Evolutionary conservation across 2,113 vertebrate genomes (phyloP).

Genomic region (Aramus guarauna): DNA sequence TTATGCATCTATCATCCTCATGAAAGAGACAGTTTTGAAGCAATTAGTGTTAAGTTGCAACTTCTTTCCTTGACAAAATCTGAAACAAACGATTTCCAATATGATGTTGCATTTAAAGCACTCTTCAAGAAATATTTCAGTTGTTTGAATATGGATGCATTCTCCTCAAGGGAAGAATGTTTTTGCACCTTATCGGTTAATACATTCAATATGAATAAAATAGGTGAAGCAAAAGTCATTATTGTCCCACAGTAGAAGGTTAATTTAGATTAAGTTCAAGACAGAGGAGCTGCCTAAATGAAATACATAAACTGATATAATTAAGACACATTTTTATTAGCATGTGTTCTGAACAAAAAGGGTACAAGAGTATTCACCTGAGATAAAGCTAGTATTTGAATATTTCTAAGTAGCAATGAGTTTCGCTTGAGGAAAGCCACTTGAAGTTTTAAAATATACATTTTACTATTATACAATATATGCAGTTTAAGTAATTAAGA

Average conservation of each 20-base stretch:
- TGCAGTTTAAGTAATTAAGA: constrained; percentile 76
- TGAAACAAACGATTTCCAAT: constrained; percentile 17
- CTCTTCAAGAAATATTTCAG: constrained; percentile 43
- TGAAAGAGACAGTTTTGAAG: constrained; percentile 33
- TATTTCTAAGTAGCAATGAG: constrained; percentile 76
- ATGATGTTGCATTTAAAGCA: constrained; percentile 49
- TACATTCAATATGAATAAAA: constrained; percentile 83
- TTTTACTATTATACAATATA: constrained; percentile 78
- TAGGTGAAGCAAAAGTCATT: constrained; percentile 63
- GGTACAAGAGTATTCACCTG: constrained; percentile 79
- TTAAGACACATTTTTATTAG: constrained; percentile 60
- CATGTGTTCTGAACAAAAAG: constrained; percentile 65
- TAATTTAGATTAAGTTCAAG: constrained; percentile 43
- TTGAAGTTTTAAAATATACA: constrained; percentile 78
- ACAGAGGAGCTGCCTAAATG: constrained; percentile 54
- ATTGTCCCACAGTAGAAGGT: constrained; percentile 55
- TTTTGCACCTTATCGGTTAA: constrained; percentile 73
- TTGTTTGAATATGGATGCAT: constrained; percentile 60
- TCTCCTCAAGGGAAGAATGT: constrained; percentile 71
- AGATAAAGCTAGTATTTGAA: constrained; percentile 79
- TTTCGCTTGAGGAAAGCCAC: constrained; percentile 72
- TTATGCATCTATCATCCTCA: constrained; percentile 12
- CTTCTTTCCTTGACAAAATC: constrained; percentile 18
- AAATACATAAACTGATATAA: constrained; percentile 61
- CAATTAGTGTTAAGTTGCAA: constrained; percentile 42